A percentile compares a stretch with the other conserved stretches of the same genome.
Evolutionary conservation across 2,888 invertebrate genomes (phyloP).

Genomic region (Drosophila mulleri): DNA sequence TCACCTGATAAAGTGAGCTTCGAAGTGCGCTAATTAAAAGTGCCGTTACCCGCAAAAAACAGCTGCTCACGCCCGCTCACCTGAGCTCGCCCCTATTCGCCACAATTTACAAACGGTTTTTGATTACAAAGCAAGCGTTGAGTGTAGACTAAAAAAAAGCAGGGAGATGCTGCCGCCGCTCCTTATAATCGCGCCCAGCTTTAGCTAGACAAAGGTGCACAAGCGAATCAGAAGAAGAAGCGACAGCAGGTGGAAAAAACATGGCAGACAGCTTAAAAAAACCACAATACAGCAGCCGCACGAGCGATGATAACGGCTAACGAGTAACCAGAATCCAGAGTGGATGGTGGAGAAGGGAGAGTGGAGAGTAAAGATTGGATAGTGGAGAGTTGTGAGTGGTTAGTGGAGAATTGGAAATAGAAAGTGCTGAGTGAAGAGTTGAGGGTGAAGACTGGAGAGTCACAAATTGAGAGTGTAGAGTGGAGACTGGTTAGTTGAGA

Average conservation of each 20-base stretch:
- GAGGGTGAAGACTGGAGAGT: background rate
- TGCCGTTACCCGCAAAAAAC: conserved; percentile 45
- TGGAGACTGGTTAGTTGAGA: background rate
- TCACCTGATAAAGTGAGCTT: conserved; percentile 52
- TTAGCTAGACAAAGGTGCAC: conserved; percentile 5
- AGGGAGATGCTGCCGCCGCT: conserved; percentile 6
- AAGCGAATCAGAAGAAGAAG: background rate
- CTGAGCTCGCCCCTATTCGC: background rate
- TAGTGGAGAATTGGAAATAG: background rate
- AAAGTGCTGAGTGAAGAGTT: background rate
- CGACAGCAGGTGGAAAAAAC: background rate
- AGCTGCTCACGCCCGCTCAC: conserved; percentile 20
- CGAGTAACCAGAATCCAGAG: background rate
- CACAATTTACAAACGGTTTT: conserved; percentile 58
- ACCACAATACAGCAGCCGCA: conserved; percentile 14
- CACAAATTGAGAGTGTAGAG: background rate
- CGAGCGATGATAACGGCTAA: background rate
- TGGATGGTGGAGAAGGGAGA: too few relatives aligned
- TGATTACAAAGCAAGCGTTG: conserved; percentile 49
- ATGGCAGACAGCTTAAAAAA: conserved; percentile 19
- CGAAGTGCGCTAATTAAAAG: conserved; percentile 69
- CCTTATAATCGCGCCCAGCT: conserved; percentile 20
- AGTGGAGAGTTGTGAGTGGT: background rate
- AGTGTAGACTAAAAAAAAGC: conserved; percentile 10
- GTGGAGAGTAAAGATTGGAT: background rate